Percentiles rank a stretch among this genome's conserved stretches.
Evolutionary conservation across 1,140 invertebrate species (phyloP).

Genomic region (Drosophila melanogaster): DNA sequence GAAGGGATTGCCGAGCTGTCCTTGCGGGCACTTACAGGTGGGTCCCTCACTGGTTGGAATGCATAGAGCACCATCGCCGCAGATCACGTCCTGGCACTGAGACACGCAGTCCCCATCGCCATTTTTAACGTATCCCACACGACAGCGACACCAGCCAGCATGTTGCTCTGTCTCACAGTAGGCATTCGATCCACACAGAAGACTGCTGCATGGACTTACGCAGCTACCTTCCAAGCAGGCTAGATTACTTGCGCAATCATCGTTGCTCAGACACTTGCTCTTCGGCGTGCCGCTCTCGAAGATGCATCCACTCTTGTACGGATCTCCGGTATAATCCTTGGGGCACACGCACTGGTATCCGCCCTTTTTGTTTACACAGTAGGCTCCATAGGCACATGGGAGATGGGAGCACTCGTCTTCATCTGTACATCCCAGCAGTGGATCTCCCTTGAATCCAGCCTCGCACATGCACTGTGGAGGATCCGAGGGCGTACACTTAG

Average conservation of each 20-base stretch:
- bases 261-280: constrained; percentile 89
- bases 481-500: constrained; percentile 95
- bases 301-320: constrained; percentile 92
- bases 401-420: constrained; percentile 91
- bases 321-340: constrained; percentile 91
- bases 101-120: constrained; percentile 92
- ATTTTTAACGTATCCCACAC: constrained; percentile 91
- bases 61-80: constrained; percentile 93
- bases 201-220: constrained; percentile 91
- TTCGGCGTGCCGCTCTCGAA: constrained; percentile 83
- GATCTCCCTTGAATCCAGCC: constrained; percentile 93
- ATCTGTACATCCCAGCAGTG: constrained; percentile 92
- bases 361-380: constrained; percentile 94
- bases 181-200: constrained; percentile 93
- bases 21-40: constrained; percentile 94
- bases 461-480: constrained; percentile 95
- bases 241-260: constrained; percentile 92
- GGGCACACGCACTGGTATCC: constrained; percentile 94
- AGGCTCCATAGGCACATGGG: constrained; percentile 93
- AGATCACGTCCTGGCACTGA: constrained; percentile 91
- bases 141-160: constrained; percentile 94
- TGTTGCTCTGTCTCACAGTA: constrained; percentile 95
- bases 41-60: constrained; percentile 93
- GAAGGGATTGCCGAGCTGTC: constrained; percentile 95
- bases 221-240: constrained; percentile 91